Conservation (phyloP, 2,113 vertebrate species). For the Atractosteus spatula region DNA sequence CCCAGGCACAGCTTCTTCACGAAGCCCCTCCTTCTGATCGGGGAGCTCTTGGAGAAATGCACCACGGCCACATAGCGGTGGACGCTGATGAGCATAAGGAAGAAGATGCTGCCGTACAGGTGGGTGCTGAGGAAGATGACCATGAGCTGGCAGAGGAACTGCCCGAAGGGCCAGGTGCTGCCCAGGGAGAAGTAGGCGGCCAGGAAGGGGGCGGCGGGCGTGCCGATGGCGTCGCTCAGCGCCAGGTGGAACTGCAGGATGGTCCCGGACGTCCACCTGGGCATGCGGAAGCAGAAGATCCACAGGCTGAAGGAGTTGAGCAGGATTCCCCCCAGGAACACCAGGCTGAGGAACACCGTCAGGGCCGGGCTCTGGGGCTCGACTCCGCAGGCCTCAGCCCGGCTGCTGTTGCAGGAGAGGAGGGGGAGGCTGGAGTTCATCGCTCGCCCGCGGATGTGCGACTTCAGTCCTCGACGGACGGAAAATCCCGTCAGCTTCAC, state of each 20-base stretch:
- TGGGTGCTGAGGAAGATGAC: constrained; percentile 54
- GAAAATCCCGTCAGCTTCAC: too few species aligned
- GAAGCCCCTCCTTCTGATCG: constrained; percentile 52
- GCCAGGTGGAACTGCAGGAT: constrained; percentile 66
- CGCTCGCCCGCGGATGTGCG: too few species aligned
- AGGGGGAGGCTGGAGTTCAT: too few species aligned
- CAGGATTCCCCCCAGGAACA: constrained; percentile 53
- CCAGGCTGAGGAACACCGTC: constrained; percentile 47
- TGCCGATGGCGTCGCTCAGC: constrained; percentile 54
- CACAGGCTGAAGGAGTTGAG: constrained; percentile 58
- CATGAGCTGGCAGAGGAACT: constrained; percentile 55
- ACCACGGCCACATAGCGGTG: constrained; percentile 55
- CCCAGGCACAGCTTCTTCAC: constrained; percentile 52
- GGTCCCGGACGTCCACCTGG: constrained; percentile 57
- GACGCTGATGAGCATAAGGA: constrained; percentile 65
- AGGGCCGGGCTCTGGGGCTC: constrained; percentile 20
- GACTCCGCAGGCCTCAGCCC: background rate
- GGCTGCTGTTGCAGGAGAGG: background rate
- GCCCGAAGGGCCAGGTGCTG: constrained; percentile 54
- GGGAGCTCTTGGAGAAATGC: constrained; percentile 44
- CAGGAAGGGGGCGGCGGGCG: constrained; percentile 50
- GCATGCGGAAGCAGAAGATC: constrained; percentile 58
- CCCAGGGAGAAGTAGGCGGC: constrained; percentile 47
- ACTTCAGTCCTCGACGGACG: too few species aligned
- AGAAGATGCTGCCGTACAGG: constrained; percentile 60